These are phyloP conservation scores for Tricholaema leucomelas DNA, from an alignment of 2,113 vertebrate genomes.

Conservation along the genomic window DNA sequence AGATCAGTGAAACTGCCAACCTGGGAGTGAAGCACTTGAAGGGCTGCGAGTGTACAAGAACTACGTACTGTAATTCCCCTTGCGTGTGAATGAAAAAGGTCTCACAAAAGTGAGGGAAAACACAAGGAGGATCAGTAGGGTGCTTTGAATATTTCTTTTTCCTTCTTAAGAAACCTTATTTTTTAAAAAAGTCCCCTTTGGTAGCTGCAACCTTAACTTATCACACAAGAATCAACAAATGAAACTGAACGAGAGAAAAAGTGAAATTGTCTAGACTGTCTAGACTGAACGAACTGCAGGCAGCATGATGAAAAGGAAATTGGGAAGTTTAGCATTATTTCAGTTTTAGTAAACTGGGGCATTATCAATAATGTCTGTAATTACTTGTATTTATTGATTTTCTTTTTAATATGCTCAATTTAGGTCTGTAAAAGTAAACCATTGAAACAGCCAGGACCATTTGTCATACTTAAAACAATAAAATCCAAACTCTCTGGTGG, in stretches of 20 bases:
- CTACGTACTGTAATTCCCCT: not conserved
- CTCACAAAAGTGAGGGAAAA: not conserved
- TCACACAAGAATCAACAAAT: not conserved
- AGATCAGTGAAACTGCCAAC: not conserved
- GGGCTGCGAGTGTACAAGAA: not conserved
- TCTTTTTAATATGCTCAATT: constrained; percentile 21
- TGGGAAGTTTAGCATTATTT: constrained; percentile 25
- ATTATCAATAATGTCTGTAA: not conserved
- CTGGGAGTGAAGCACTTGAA: not conserved
- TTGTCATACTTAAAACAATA: not conserved
- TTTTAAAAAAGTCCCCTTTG: not conserved
- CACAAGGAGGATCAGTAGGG: not conserved
- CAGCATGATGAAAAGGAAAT: not conserved
- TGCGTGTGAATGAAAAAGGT: not conserved
- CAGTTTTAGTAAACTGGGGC: constrained; percentile 34
- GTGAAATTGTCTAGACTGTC: constrained; percentile 43
- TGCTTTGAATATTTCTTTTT: not conserved
- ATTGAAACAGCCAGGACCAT: not conserved
- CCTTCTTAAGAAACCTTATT: constrained; percentile 19
- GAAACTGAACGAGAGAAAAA: constrained; percentile 54
- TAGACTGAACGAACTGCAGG: not conserved
- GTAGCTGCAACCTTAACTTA: not conserved
- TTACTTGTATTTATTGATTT: not conserved
- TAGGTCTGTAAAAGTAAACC: not conserved
- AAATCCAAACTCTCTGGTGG: not conserved